A percentile compares a stretch with the other conserved stretches of the same genome.
phyloP scores from a whole-genome alignment of 2,797 vertebrate genomes.

The Bothrops alternatus region DNA sequence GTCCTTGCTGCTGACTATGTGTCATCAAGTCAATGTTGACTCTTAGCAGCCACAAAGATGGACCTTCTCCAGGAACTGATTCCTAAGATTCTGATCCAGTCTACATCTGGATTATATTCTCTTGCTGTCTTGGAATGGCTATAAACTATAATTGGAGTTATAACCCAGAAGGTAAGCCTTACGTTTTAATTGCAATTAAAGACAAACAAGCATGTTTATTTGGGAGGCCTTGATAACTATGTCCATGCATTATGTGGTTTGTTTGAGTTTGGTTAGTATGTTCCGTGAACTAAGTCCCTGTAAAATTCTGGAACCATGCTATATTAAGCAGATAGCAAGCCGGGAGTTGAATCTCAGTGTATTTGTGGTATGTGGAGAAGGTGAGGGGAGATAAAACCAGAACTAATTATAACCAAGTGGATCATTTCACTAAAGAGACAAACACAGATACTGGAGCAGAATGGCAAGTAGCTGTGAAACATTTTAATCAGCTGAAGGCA shows the following conservation, averaged over 20 bases:
- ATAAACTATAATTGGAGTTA: background rate
- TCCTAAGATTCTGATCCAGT: background rate
- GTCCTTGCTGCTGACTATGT: background rate
- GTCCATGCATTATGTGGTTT: background rate
- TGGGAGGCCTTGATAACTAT: background rate
- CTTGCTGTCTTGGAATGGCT: background rate
- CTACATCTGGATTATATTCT: background rate
- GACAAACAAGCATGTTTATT: background rate
- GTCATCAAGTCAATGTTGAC: background rate
- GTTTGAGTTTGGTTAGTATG: background rate
- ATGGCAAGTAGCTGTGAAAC: slow-evolving; percentile 32
- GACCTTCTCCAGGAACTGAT: background rate
- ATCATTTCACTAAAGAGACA: slow-evolving; percentile 30
- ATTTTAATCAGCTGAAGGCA: slow-evolving; percentile 29
- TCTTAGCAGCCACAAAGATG: background rate
- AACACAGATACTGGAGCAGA: slow-evolving; percentile 21
- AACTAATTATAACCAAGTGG: slow-evolving; percentile 34
- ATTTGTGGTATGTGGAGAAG: background rate
- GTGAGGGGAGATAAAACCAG: slow-evolving; percentile 8
- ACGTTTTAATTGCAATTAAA: background rate
- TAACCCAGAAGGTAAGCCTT: background rate
- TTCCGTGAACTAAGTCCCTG: background rate
- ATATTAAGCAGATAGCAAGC: background rate
- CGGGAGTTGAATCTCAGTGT: background rate
- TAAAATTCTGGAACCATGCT: background rate